Conservation (phyloP, 2,797 vertebrate species). For the Tragopan temminckii region DNA sequence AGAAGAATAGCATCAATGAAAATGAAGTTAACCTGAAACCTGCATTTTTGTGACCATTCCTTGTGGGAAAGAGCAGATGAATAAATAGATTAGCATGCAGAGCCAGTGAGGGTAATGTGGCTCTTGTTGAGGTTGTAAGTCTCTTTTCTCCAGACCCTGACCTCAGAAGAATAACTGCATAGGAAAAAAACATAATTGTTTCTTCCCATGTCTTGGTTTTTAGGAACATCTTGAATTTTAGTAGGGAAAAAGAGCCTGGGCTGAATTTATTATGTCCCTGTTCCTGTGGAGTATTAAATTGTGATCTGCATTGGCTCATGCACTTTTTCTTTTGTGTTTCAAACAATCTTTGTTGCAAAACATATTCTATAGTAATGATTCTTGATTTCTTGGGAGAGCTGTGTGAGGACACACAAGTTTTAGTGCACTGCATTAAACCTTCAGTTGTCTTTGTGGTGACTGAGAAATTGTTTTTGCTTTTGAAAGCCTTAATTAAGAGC, state of each 20-base stretch:
- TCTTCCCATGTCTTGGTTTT: background rate
- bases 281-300: constrained; percentile 30
- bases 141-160: background rate
- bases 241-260: background rate
- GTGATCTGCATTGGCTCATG: background rate
- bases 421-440: constrained; percentile 14
- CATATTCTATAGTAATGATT: background rate
- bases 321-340: background rate
- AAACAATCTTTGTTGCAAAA: constrained; percentile 32
- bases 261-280: constrained; percentile 22
- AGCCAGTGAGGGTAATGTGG: background rate
- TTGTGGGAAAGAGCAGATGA: background rate
- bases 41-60: background rate
- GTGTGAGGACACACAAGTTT: background rate
- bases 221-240: constrained; percentile 22
- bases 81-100: background rate
- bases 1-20: background rate
- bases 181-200: background rate
- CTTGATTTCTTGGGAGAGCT: background rate
- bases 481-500: constrained; percentile 37
- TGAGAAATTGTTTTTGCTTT: background rate
- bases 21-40: background rate
- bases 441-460: constrained; percentile 20
- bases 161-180: background rate
- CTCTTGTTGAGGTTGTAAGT: background rate